A percentile compares a stretch with the other conserved stretches of the same genome.
Evolutionary conservation across 2,113 vertebrate genomes (phyloP).

Genomic region (Microcebus murinus): DNA sequence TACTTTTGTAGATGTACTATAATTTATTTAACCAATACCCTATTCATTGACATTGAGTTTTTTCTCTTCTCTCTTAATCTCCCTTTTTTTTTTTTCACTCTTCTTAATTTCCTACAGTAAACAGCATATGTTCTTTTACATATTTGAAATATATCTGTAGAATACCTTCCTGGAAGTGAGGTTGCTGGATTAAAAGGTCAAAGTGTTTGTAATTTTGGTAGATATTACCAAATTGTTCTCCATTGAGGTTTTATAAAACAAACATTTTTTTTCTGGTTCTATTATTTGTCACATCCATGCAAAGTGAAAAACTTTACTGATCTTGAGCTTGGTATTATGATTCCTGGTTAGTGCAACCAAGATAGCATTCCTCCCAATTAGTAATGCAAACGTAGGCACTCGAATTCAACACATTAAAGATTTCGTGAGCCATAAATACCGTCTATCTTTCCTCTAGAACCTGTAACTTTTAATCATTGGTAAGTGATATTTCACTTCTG

Average conservation of each 20-base stretch:
- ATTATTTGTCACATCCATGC: background rate
- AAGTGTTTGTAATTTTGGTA: background rate
- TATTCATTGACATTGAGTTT: background rate
- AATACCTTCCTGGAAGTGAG: background rate
- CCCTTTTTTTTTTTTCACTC: background rate
- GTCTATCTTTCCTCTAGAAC: background rate
- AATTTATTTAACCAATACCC: background rate
- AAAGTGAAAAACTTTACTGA: background rate
- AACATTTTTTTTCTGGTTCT: background rate
- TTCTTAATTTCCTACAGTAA: background rate
- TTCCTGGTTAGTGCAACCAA: background rate
- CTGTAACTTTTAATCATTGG: constrained; percentile 26
- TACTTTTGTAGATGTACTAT: background rate
- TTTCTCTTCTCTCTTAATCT: background rate
- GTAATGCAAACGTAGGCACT: background rate
- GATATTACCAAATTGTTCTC: constrained; percentile 31
- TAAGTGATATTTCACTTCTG: constrained; percentile 43
- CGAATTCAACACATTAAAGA: background rate
- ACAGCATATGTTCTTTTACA: background rate
- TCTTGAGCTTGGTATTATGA: background rate
- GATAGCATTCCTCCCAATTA: background rate
- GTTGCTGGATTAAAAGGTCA: constrained; percentile 33
- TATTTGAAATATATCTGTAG: background rate
- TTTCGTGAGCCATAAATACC: background rate
- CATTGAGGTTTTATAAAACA: background rate